Evolutionary conservation across 2,888 invertebrate species (phyloP).

Genomic region (Laspeyria flexula): DNA sequence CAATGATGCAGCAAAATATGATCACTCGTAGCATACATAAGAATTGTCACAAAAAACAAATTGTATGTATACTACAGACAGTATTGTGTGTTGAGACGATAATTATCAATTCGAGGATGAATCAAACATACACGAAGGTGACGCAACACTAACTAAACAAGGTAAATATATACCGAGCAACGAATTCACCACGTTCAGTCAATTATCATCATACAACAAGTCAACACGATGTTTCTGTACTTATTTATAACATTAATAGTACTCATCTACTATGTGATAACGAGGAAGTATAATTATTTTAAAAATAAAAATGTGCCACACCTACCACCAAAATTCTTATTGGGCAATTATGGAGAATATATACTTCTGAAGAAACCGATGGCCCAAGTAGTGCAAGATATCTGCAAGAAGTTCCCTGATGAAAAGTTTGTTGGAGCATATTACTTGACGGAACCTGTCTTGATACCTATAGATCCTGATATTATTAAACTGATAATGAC

Average conservation of each 20-base stretch:
- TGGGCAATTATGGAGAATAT: constrained; percentile 45
- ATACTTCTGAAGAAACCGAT: constrained; percentile 27
- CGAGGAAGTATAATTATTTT: constrained; percentile 24
- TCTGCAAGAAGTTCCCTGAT: constrained; percentile 50
- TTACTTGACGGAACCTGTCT: constrained; percentile 53
- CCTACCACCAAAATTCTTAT: constrained; percentile 8
- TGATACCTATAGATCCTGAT: constrained; percentile 55
- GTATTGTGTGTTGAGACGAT: too few relatives aligned
- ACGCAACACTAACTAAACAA: neutral
- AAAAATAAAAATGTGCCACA: constrained; percentile 14
- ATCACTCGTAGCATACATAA: too few relatives aligned
- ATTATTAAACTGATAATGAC: constrained; percentile 53
- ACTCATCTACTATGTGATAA: constrained; percentile 13
- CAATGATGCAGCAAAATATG: too few relatives aligned
- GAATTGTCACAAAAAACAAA: too few relatives aligned
- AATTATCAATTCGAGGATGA: too few relatives aligned
- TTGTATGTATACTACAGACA: too few relatives aligned
- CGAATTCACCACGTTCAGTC: neutral
- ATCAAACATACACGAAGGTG: neutral
- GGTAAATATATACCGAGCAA: neutral
- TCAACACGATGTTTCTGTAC: constrained; percentile 16
- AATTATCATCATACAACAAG: neutral
- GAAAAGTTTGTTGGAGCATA: constrained; percentile 57
- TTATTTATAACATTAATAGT: constrained; percentile 9
- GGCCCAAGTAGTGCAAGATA: constrained; percentile 29